These are phyloP conservation scores for Synodontis membranacea DNA, from an alignment of 2,113 vertebrate species.

Conservation along the genomic window DNA sequence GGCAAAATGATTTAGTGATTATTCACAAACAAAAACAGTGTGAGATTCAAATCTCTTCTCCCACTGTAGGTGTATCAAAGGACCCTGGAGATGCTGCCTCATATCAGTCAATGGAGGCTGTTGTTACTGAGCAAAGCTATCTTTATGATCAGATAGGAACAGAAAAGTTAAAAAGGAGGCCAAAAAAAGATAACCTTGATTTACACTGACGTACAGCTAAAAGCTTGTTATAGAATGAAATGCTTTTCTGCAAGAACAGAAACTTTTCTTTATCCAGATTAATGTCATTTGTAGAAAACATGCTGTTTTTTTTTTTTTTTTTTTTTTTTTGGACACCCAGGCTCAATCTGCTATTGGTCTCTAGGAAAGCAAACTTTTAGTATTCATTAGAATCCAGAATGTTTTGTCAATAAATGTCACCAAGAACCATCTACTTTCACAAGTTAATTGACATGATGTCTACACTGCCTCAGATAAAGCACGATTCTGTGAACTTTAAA, in stretches of 20 bases:
- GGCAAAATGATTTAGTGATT: conserved; percentile 41
- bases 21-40: conserved; percentile 57
- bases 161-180: conserved; percentile 35
- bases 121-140: conserved; percentile 59
- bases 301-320: background rate
- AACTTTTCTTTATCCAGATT: background rate
- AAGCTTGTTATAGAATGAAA: background rate
- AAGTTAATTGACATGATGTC: background rate
- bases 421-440: background rate
- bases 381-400: background rate
- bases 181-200: conserved; percentile 47
- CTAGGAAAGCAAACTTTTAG: background rate
- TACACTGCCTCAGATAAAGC: background rate
- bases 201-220: conserved; percentile 41
- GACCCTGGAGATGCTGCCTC: conserved; percentile 45
- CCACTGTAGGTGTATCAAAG: conserved; percentile 26
- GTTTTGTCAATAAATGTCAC: background rate
- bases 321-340: background rate
- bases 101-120: conserved; percentile 60
- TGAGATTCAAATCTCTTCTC: conserved; percentile 55
- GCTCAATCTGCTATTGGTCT: background rate
- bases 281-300: background rate
- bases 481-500: background rate
- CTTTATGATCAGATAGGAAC: conserved; percentile 46
- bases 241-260: background rate